Conservation (phyloP, 2,888 invertebrate genomes). For the Auanema sp. region DNA sequence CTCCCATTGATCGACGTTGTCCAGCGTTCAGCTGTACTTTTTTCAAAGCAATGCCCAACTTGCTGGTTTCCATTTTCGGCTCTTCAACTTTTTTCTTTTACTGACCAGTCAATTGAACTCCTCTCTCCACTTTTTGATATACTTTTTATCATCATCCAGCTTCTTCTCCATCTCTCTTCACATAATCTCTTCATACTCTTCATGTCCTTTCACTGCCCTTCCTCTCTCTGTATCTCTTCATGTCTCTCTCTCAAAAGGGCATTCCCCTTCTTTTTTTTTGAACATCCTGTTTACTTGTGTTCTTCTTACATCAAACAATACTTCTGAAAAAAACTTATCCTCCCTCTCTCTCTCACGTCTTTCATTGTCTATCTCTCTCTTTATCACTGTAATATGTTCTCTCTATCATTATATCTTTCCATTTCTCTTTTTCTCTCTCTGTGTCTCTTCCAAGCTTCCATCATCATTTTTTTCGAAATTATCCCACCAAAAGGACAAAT, state of each 20-base stretch:
- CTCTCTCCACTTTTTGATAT: not conserved
- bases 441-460: not conserved
- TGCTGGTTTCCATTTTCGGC: no score
- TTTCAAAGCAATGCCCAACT: slow-evolving; percentile 17
- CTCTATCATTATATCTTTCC: no score
- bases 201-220: no score
- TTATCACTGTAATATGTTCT: no score
- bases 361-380: not conserved
- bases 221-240: no score
- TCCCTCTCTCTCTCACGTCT: slow-evolving; percentile 2
- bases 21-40: slow-evolving; percentile 4
- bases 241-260: not conserved
- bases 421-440: slow-evolving; percentile 1
- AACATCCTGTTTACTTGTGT: no score
- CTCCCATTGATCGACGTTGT: slow-evolving; percentile 2
- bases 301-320: no score
- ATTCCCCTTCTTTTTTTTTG: no score
- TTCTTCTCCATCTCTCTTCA: not conserved
- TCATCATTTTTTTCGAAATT: no score
- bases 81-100: not conserved
- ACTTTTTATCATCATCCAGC: no score
- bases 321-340: no score
- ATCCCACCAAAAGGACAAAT: no score
- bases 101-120: not conserved
- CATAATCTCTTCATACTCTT: slow-evolving; percentile 1